These are phyloP conservation scores for Diadumene lineata DNA, from an alignment of 92 coral and sea anemone genomes.

Conservation along the genomic window DNA sequence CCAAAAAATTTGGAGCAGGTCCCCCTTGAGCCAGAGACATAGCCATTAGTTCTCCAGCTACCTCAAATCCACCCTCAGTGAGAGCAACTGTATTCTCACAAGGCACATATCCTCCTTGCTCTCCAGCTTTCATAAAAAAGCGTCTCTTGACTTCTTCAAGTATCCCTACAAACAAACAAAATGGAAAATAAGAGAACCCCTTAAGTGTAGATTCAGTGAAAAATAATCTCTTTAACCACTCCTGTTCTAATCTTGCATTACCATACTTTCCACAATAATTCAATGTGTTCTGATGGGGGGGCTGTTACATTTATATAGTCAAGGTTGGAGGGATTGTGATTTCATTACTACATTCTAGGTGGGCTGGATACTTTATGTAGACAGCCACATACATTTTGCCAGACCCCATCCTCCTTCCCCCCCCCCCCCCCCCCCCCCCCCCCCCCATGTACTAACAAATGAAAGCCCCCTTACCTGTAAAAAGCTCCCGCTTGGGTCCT, in stretches of 20 bases:
- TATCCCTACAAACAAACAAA: conserved; percentile 1
- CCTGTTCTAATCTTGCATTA: too few relatives aligned
- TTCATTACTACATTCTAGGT: too few relatives aligned
- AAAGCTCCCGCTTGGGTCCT: conserved; percentile 49
- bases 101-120: conserved; percentile 20
- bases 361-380: conserved; percentile 4
- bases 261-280: too few relatives aligned
- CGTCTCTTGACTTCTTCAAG: conserved; percentile 22
- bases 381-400: too few relatives aligned
- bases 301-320: too few relatives aligned
- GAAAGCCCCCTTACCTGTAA: not conserved
- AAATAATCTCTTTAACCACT: too few relatives aligned
- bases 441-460: too few relatives aligned
- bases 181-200: not conserved
- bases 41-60: conserved; percentile 49
- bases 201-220: too few relatives aligned
- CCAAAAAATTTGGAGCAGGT: conserved; percentile 57
- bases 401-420: too few relatives aligned
- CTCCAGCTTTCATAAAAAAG: conserved; percentile 1
- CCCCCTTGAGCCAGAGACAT: conserved; percentile 52
- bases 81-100: conserved; percentile 22
- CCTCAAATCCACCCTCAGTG: conserved; percentile 34
- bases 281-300: too few relatives aligned
- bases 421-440: too few relatives aligned
- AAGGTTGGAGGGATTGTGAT: too few relatives aligned